phyloP scores from a whole-genome alignment of 2,888 invertebrate species.

The Drosophila maculinotata region DNA sequence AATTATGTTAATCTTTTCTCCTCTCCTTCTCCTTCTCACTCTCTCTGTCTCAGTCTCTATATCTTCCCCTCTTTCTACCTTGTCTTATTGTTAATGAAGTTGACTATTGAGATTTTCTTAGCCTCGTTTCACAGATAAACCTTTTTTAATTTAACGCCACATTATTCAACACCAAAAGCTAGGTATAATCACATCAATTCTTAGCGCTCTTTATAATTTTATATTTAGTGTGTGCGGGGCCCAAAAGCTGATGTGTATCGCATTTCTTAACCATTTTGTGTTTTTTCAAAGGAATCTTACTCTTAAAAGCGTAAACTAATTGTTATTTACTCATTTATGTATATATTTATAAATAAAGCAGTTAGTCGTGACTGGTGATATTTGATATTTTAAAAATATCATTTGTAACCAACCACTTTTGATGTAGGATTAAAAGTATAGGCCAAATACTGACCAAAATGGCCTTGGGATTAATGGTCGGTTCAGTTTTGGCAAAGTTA shows the following conservation, averaged over 20 bases:
- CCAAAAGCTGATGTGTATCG: conserved; percentile 20
- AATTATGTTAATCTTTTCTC: conserved; percentile 53
- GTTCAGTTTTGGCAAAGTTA: too few species aligned
- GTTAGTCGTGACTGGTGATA: too few species aligned
- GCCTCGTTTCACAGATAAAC: conserved; percentile 31
- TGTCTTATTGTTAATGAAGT: conserved; percentile 46
- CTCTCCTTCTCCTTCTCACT: not conserved
- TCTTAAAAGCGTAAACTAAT: conserved; percentile 22
- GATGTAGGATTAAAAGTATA: too few species aligned
- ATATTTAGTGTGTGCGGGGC: conserved; percentile 33
- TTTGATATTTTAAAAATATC: too few species aligned
- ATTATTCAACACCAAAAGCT: conserved; percentile 24
- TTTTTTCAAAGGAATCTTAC: conserved; percentile 9
- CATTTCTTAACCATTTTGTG: conserved; percentile 1
- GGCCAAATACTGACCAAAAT: too few species aligned
- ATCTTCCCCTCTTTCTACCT: conserved; percentile 6
- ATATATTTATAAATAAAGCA: conserved; percentile 10
- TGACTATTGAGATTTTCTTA: conserved; percentile 37
- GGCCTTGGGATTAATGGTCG: too few species aligned
- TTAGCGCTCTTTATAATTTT: conserved; percentile 8
- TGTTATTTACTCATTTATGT: conserved; percentile 24
- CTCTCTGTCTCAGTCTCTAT: not conserved
- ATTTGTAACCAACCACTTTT: too few species aligned
- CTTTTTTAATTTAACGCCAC: conserved; percentile 64
- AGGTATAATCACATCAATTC: not conserved